A percentile compares a stretch with the other conserved stretches of the same genome.
Conservation (phyloP, 1,140 invertebrate genomes). For the Nebria ingens region DNA sequence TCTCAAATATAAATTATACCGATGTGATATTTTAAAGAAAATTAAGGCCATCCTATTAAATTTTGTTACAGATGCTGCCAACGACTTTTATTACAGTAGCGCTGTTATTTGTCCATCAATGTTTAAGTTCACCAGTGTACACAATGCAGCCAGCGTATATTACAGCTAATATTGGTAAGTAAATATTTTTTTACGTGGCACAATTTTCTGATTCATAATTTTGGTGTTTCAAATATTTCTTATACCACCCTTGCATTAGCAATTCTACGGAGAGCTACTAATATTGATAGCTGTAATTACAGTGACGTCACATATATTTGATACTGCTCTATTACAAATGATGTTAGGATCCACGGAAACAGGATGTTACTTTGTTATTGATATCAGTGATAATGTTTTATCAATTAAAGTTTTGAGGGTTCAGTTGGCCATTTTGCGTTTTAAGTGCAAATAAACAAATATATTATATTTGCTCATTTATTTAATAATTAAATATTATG, state of each 20-base stretch:
- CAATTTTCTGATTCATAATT: constrained; percentile 9
- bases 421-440: no score
- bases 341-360: no score
- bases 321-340: no score
- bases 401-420: no score
- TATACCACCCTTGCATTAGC: not conserved
- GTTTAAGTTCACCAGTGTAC: constrained; percentile 30
- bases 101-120: constrained; percentile 27
- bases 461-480: no score
- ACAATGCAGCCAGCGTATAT: constrained; percentile 34
- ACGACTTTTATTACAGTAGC: constrained; percentile 26
- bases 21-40: no score
- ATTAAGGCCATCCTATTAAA: no score
- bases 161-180: constrained; percentile 31
- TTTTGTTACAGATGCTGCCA: constrained; percentile 33
- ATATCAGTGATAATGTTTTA: no score
- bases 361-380: no score
- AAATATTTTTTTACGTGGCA: constrained; percentile 11
- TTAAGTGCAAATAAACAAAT: no score
- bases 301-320: not conserved
- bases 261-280: not conserved
- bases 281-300: constrained; percentile 4
- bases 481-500: no score
- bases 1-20: no score
- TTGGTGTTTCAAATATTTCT: constrained; percentile 11